Evolutionary conservation across 2,797 vertebrate species (phyloP).

Genomic region (Hemitrygon akajei): DNA sequence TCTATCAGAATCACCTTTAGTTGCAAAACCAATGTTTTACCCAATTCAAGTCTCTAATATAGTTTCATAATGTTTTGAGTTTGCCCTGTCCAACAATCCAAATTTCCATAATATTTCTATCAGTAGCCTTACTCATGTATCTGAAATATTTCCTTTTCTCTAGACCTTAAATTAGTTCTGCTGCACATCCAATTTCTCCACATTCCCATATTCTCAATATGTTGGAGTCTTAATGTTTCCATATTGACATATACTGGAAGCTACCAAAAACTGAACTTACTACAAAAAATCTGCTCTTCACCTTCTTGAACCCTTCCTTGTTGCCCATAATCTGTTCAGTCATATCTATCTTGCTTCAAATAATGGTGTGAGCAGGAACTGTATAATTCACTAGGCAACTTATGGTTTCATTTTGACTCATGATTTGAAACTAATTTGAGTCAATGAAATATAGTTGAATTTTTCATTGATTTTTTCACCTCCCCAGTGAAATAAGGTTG

Average conservation of each 20-base stretch:
- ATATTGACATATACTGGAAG: neutral
- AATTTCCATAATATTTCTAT: neutral
- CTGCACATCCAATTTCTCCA: neutral
- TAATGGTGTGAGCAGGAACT: neutral
- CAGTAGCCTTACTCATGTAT: too few relatives aligned
- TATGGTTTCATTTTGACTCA: neutral
- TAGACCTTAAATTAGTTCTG: neutral
- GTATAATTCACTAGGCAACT: neutral
- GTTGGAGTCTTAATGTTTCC: neutral
- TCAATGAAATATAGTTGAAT: neutral
- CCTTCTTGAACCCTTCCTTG: neutral
- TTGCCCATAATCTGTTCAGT: neutral
- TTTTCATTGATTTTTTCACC: neutral
- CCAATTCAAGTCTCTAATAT: neutral
- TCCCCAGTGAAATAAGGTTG: neutral
- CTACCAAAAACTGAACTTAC: neutral
- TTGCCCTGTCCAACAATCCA: neutral
- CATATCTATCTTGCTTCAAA: conserved; percentile 19
- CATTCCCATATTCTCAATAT: too few relatives aligned
- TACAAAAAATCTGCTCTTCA: neutral
- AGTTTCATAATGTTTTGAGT: neutral
- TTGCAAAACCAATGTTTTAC: neutral
- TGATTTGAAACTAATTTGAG: neutral
- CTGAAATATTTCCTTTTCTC: neutral
- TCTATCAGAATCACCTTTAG: neutral